Evolutionary conservation across 2,888 invertebrate species (phyloP).

Genomic region (Digitonthophagus gazella): DNA sequence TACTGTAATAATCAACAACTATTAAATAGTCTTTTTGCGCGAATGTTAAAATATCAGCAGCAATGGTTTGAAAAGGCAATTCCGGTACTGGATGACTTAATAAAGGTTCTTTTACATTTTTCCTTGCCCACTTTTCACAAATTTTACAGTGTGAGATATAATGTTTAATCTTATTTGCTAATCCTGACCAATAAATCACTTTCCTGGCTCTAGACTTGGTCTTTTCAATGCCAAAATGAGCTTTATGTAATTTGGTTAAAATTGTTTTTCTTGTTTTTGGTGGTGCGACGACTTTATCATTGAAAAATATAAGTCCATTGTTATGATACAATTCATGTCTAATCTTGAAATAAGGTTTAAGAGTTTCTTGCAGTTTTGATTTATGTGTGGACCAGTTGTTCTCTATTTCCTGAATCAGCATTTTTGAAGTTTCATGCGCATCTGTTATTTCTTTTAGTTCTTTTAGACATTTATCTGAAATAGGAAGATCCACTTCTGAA

Average conservation of each 20-base stretch:
- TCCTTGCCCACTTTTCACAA: constrained; percentile 30
- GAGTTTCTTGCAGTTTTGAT: not conserved
- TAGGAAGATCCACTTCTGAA: too few relatives aligned
- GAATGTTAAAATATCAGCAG: constrained; percentile 38
- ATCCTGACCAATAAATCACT: constrained; percentile 35
- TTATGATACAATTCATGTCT: not conserved
- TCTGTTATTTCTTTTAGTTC: too few relatives aligned
- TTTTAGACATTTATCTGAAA: too few relatives aligned
- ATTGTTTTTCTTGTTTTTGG: not conserved
- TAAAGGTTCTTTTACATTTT: too few relatives aligned
- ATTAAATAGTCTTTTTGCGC: constrained; percentile 30
- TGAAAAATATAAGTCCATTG: not conserved
- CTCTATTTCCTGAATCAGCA: too few relatives aligned
- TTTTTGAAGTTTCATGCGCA: too few relatives aligned
- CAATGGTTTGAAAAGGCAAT: constrained; percentile 38
- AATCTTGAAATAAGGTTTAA: not conserved
- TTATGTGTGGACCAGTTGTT: not conserved
- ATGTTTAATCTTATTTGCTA: constrained; percentile 32
- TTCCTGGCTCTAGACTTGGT: constrained; percentile 33
- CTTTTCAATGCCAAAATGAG: constrained; percentile 27
- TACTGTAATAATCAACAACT: constrained; percentile 35
- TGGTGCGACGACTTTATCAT: not conserved
- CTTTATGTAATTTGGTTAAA: not conserved
- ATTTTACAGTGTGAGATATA: constrained; percentile 27
- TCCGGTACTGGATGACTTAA: too few relatives aligned